Conservation (phyloP, 2,888 invertebrate genomes). For the Seladonia tumulorum region DNA sequence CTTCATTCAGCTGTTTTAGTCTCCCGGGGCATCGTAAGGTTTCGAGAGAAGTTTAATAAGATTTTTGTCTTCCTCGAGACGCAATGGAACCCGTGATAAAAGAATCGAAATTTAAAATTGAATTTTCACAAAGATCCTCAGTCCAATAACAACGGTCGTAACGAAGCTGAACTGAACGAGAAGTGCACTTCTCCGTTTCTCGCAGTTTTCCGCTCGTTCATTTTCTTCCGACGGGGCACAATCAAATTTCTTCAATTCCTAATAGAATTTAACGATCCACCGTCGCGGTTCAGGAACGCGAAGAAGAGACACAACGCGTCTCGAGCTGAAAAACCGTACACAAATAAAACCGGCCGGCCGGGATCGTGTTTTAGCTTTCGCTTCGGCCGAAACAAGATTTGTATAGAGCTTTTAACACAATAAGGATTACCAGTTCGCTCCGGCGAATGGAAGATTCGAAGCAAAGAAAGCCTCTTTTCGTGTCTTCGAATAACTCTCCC, state of each 20-base stretch:
- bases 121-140: background rate
- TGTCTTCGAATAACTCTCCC: slow-evolving; percentile 19
- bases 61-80: background rate
- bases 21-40: background rate
- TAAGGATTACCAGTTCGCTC: slow-evolving; percentile 27
- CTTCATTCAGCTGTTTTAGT: background rate
- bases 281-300: background rate
- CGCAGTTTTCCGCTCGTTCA: background rate
- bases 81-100: background rate
- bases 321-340: background rate
- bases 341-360: background rate
- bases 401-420: slow-evolving; percentile 38
- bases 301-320: background rate
- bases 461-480: background rate
- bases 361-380: slow-evolving; percentile 1
- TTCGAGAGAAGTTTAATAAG: background rate
- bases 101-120: background rate
- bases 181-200: background rate
- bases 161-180: background rate
- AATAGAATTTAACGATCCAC: slow-evolving; percentile 17
- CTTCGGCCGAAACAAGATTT: slow-evolving; percentile 38
- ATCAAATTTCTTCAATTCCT: slow-evolving; percentile 15
- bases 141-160: background rate
- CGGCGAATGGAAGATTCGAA: background rate
- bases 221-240: background rate